Evolutionary conservation across 2,888 invertebrate species (phyloP).

Genomic region (Eurytoma adleriae): DNA sequence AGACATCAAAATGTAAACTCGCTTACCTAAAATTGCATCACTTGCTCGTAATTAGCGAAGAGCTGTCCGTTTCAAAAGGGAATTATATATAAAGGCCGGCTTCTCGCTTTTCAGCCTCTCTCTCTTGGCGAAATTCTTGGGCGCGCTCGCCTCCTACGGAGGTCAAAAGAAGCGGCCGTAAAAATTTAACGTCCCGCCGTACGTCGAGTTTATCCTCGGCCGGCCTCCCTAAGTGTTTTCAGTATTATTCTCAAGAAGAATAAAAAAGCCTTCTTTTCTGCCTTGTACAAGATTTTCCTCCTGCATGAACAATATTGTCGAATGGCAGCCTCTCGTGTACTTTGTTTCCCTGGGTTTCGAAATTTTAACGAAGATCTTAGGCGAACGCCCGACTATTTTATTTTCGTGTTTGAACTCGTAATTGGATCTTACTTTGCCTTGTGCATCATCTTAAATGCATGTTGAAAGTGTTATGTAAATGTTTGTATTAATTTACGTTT

Average conservation of each 20-base stretch:
- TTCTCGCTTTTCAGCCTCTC: neutral
- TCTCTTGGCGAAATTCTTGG: neutral
- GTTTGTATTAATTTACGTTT: too few species aligned
- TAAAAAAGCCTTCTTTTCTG: neutral
- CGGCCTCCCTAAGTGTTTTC: neutral
- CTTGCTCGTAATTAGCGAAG: neutral
- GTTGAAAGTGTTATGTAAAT: too few species aligned
- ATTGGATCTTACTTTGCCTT: too few species aligned
- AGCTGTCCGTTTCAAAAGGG: neutral
- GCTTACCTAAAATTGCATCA: neutral
- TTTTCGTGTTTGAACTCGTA: too few species aligned
- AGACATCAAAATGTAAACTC: neutral
- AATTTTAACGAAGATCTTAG: too few species aligned
- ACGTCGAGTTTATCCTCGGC: neutral
- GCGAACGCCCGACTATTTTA: too few species aligned
- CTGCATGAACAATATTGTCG: too few species aligned
- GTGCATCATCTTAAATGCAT: too few species aligned
- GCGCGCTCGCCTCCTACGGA: neutral
- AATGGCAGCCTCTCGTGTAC: too few species aligned
- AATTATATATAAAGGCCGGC: neutral
- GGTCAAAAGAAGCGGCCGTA: neutral
- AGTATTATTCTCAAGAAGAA: neutral
- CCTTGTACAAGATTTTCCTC: neutral
- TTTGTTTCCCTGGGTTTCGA: too few species aligned
- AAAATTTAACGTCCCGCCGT: neutral